Evolutionary conservation across 2,797 vertebrate species (phyloP).

Genomic region (Lepus oiostolus): DNA sequence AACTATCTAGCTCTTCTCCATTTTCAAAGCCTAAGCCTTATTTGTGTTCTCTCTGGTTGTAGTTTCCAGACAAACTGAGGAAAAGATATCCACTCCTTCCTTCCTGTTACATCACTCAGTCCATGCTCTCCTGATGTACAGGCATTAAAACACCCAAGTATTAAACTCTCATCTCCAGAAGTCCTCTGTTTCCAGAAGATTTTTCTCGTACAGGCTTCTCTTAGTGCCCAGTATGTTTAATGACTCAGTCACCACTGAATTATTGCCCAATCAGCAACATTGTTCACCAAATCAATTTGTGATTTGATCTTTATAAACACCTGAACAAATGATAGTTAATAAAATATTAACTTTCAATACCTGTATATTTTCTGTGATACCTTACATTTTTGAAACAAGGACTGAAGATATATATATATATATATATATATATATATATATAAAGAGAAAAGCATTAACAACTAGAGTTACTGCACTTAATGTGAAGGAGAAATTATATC

Average conservation of each 20-base stretch:
- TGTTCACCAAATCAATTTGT: background rate
- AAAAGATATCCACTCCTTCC: too few species aligned
- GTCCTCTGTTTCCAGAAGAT: background rate
- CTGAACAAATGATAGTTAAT: background rate
- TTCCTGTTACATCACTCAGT: too few species aligned
- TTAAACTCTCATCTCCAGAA: background rate
- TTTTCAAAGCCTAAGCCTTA: background rate
- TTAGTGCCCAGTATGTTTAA: rapidly evolving
- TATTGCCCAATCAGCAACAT: background rate
- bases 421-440: too few species aligned
- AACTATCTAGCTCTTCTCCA: background rate
- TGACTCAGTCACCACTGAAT: background rate
- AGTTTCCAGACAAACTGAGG: background rate
- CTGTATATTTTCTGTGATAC: background rate
- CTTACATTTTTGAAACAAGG: background rate
- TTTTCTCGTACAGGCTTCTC: rapidly evolving
- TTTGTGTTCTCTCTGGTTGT: background rate
- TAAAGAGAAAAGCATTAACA: slow-evolving; percentile 6
- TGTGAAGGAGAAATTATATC: background rate
- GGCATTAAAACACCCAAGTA: background rate
- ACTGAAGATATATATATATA: background rate
- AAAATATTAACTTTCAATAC: background rate
- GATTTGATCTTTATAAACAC: background rate
- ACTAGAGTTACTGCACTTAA: background rate
- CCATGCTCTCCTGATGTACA: background rate